phyloP scores from a whole-genome alignment of 2,888 invertebrate genomes.

The Seira musarum region DNA sequence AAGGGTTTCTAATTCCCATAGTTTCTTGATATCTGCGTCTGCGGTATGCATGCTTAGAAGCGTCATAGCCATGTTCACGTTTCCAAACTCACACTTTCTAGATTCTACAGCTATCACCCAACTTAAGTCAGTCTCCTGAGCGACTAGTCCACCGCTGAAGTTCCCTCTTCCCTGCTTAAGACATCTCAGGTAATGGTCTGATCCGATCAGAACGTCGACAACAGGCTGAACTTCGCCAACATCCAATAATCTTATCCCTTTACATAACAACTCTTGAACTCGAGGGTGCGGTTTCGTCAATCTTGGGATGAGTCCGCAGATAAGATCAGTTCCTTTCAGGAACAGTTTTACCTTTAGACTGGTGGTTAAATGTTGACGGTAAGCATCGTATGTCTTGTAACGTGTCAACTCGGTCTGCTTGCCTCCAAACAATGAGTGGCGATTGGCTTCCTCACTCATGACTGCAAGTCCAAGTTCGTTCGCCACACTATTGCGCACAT shows the following conservation, averaged over 20 bases:
- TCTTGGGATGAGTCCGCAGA: slow-evolving; percentile 16
- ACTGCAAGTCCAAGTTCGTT: no score
- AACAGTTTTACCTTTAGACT: background rate
- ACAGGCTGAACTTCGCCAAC: background rate
- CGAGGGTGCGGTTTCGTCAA: slow-evolving; percentile 10
- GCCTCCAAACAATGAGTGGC: slow-evolving; percentile 64
- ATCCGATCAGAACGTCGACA: slow-evolving; percentile 56
- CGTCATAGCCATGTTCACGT: no score
- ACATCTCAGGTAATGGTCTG: slow-evolving; percentile 33
- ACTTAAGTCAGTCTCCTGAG: slow-evolving; percentile 55
- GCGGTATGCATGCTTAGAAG: background rate
- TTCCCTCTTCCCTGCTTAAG: slow-evolving; percentile 48
- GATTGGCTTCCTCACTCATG: no score
- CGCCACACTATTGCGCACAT: no score
- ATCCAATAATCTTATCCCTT: slow-evolving; percentile 20
- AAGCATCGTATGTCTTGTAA: no score
- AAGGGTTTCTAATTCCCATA: slow-evolving; percentile 54
- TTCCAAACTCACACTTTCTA: no score
- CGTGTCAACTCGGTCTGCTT: no score
- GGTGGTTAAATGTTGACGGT: no score
- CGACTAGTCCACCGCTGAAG: slow-evolving; percentile 41
- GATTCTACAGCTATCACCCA: no score
- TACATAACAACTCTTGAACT: slow-evolving; percentile 20
- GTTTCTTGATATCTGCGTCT: slow-evolving; percentile 18
- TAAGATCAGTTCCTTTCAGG: background rate